Evolutionary conservation across 2,113 vertebrate species (phyloP).

Genomic region (Columbina picui): DNA sequence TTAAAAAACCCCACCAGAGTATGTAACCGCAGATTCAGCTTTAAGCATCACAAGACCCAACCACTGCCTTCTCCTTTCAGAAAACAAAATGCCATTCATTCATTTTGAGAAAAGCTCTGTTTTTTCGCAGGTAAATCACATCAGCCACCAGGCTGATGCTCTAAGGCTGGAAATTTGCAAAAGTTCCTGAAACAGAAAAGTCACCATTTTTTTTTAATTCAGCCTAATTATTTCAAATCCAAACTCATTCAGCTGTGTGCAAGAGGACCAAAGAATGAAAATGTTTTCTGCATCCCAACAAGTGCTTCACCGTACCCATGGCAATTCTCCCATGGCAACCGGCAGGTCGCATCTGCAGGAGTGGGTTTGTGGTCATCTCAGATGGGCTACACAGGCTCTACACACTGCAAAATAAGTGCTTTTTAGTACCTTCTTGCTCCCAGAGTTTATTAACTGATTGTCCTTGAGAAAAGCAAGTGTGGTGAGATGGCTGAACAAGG

Average conservation of each 20-base stretch:
- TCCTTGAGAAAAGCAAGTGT: background rate
- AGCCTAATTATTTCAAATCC: background rate
- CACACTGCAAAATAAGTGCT: background rate
- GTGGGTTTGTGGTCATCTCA: background rate
- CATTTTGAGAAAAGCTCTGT: background rate
- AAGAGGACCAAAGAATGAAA: background rate
- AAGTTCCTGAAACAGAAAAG: background rate
- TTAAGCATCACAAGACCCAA: background rate
- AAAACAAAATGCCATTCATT: background rate
- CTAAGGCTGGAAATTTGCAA: background rate
- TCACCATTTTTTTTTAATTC: background rate
- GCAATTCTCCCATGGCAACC: slow-evolving; percentile 5
- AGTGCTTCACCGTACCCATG: background rate
- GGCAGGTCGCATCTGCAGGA: background rate
- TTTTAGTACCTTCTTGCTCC: background rate
- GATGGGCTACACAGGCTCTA: background rate
- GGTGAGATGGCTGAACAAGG: background rate
- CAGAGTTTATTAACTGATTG: background rate
- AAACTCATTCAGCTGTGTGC: background rate
- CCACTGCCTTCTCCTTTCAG: background rate
- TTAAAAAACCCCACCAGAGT: background rate
- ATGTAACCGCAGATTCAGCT: background rate
- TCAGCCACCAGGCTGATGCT: background rate
- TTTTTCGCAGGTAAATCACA: background rate
- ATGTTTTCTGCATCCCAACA: background rate